These are phyloP conservation scores for Probaryconus sp. DNA, from an alignment of 1,140 invertebrate genomes.

Conservation along the genomic window DNA sequence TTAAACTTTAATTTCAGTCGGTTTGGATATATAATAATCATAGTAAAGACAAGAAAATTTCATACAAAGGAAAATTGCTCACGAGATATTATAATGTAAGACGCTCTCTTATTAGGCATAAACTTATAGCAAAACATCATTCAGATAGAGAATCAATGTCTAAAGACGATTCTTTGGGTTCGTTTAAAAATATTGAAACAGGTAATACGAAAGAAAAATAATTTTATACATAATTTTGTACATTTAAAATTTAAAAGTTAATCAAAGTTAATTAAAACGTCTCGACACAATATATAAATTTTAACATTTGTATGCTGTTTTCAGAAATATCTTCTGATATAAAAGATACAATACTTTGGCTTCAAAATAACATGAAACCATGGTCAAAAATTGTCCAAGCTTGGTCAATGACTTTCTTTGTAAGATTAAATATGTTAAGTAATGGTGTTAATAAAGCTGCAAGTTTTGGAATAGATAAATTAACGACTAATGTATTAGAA, in stretches of 20 bases:
- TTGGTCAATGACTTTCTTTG: constrained; percentile 27
- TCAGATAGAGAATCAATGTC: constrained; percentile 17
- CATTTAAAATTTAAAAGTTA: too few relatives aligned
- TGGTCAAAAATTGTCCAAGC: constrained; percentile 30
- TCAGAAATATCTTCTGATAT: constrained; percentile 38
- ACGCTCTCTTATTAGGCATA: constrained; percentile 46
- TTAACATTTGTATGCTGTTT: constrained; percentile 14
- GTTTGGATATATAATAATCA: constrained; percentile 49
- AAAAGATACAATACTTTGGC: constrained; percentile 27
- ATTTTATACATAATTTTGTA: too few relatives aligned
- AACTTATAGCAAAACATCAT: constrained; percentile 47
- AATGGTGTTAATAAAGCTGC: too few relatives aligned
- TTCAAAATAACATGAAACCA: constrained; percentile 31
- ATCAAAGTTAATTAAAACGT: too few relatives aligned
- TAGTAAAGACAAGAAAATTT: constrained; percentile 38
- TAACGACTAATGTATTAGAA: too few relatives aligned
- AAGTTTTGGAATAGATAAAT: too few relatives aligned
- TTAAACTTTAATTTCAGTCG: constrained; percentile 37
- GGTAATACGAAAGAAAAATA: too few relatives aligned
- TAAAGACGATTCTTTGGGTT: constrained; percentile 21
- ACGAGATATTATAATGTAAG: constrained; percentile 52
- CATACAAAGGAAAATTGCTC: constrained; percentile 49
- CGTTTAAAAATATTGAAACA: constrained; percentile 10
- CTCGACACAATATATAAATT: neutral
- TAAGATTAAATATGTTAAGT: constrained; percentile 25